A percentile compares a stretch with the other conserved stretches of the same genome.
These are phyloP conservation scores for Drosophila simulans DNA, from an alignment of 1,140 invertebrate species.

Conservation along the genomic window DNA sequence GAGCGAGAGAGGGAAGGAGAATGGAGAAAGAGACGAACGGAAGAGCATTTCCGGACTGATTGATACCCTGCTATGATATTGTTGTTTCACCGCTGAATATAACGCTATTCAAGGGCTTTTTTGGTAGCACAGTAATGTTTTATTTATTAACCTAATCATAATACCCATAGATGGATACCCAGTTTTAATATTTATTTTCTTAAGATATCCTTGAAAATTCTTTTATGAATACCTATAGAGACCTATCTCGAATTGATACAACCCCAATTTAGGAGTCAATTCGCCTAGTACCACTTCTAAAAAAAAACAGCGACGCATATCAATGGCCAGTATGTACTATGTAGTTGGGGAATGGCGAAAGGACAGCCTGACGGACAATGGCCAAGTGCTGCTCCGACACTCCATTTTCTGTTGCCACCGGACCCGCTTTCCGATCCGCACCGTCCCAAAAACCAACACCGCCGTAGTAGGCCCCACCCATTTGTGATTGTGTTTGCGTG, in stretches of 20 bases:
- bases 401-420: constrained; percentile 64
- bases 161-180: too few species aligned
- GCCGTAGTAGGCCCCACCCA: constrained; percentile 9
- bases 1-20: constrained; percentile 1
- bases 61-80: neutral
- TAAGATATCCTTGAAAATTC: too few species aligned
- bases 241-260: neutral
- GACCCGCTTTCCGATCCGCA: constrained; percentile 2
- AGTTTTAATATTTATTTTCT: too few species aligned
- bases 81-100: too few species aligned
- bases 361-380: constrained; percentile 31
- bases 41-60: neutral
- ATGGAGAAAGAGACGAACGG: neutral
- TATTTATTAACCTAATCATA: too few species aligned
- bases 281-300: neutral
- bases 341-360: neutral
- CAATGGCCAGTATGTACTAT: constrained; percentile 44
- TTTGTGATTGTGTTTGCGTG: constrained; percentile 80
- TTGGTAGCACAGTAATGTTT: too few species aligned
- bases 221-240: too few species aligned
- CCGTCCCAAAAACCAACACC: neutral
- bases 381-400: constrained; percentile 71
- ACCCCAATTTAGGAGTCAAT: neutral
- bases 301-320: constrained; percentile 57
- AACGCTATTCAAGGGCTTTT: too few species aligned